These are phyloP conservation scores for Ridgeia piscesae DNA, from an alignment of 1,140 invertebrate species.

Conservation along the genomic window DNA sequence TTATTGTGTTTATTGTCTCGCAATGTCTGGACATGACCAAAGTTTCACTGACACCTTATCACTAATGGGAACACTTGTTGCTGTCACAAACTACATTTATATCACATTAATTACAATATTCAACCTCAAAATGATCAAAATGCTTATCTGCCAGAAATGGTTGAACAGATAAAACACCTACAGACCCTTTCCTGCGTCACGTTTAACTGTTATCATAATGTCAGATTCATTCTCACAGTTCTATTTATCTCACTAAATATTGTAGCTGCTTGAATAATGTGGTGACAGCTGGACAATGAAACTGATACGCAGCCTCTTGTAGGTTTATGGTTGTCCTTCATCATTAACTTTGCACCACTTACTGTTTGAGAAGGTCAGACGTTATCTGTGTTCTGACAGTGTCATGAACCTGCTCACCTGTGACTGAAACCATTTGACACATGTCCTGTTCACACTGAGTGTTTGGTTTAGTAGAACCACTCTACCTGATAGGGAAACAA, in stretches of 20 bases:
- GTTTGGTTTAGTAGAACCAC: no score
- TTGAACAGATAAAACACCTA: background rate
- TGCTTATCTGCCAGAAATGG: background rate
- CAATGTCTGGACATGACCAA: background rate
- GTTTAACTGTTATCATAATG: background rate
- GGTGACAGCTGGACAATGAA: background rate
- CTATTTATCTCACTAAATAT: background rate
- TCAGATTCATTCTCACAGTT: background rate
- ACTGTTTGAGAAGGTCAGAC: background rate
- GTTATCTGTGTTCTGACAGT: background rate
- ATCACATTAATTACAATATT: background rate
- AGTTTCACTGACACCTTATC: background rate
- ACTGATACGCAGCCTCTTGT: background rate
- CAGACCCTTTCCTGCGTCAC: background rate
- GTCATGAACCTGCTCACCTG: background rate
- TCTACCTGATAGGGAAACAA: no score
- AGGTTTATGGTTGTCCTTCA: background rate
- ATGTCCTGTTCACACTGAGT: background rate
- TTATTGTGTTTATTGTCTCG: background rate
- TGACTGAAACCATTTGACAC: background rate
- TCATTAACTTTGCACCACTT: background rate
- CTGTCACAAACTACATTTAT: background rate
- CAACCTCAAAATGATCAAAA: background rate
- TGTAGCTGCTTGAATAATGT: background rate
- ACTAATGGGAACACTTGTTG: background rate